phyloP scores from a whole-genome alignment of 2,888 invertebrate species.

The Adela reaumurella region DNA sequence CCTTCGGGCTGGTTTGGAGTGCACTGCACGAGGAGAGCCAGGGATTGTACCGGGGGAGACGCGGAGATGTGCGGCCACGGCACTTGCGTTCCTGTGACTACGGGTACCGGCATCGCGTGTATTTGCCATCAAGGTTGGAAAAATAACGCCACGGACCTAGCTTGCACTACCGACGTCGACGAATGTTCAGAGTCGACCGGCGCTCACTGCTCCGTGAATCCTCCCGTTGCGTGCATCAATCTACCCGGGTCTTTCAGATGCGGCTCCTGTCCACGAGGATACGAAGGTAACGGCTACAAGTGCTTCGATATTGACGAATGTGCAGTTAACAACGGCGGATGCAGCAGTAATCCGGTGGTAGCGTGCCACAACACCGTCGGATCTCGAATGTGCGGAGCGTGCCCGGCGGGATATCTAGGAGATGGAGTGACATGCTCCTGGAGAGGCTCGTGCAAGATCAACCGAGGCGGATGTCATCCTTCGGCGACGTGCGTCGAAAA shows the following conservation, averaged over 20 bases:
- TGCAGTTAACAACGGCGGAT: constrained; percentile 83
- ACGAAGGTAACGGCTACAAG: constrained; percentile 79
- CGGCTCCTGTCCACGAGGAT: constrained; percentile 83
- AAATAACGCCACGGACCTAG: constrained; percentile 61
- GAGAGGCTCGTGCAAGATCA: constrained; percentile 64
- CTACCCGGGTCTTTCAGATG: constrained; percentile 86
- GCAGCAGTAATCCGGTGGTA: constrained; percentile 76
- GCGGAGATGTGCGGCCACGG: constrained; percentile 87
- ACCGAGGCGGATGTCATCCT: constrained; percentile 84
- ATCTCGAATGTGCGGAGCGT: constrained; percentile 79
- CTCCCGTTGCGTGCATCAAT: constrained; percentile 83
- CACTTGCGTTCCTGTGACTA: constrained; percentile 66
- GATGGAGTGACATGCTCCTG: constrained; percentile 75
- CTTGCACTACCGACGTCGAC: constrained; percentile 81
- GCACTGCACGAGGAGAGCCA: constrained; percentile 72
- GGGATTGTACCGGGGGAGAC: constrained; percentile 70
- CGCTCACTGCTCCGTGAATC: constrained; percentile 75
- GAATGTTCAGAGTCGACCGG: constrained; percentile 71
- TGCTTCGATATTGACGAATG: constrained; percentile 93
- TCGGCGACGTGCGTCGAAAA: constrained; percentile 74
- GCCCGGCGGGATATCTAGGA: constrained; percentile 85
- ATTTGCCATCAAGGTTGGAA: constrained; percentile 90
- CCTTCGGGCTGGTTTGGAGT: constrained; percentile 76
- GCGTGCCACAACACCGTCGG: constrained; percentile 86
- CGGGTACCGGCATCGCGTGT: constrained; percentile 67